Evolutionary conservation across 2,888 invertebrate species (phyloP).

Genomic region (Drosophila colorata): DNA sequence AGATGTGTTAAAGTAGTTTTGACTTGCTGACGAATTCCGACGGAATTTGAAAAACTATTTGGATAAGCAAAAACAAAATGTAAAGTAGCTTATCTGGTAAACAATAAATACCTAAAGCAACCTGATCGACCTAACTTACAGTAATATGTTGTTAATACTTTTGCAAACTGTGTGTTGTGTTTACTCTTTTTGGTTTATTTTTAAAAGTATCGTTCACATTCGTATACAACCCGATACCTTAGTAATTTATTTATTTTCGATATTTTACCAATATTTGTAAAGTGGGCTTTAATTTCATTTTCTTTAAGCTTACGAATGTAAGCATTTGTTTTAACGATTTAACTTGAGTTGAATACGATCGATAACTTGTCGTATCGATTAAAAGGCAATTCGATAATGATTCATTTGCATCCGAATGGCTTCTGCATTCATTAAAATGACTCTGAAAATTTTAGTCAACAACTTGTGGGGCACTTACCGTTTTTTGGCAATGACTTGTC

Average conservation of each 20-base stretch:
- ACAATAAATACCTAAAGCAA: background rate
- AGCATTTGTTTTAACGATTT: no score
- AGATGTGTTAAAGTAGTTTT: no score
- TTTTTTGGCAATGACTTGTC: conserved; percentile 86
- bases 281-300: no score
- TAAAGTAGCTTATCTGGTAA: background rate
- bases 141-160: background rate
- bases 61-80: background rate
- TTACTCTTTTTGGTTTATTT: no score
- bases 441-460: conserved; percentile 1
- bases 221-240: no score
- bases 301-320: no score
- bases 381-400: background rate
- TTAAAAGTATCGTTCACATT: no score
- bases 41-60: background rate
- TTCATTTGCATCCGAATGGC: background rate
- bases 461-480: conserved; percentile 75
- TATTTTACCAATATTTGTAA: background rate
- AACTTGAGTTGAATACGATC: no score
- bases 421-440: background rate
- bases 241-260: background rate
- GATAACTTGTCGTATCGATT: no score
- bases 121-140: background rate
- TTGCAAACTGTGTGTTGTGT: background rate
- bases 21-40: background rate